These are phyloP conservation scores for Genyomyrus donnyi DNA, from an alignment of 2,113 vertebrate genomes.

Conservation along the genomic window DNA sequence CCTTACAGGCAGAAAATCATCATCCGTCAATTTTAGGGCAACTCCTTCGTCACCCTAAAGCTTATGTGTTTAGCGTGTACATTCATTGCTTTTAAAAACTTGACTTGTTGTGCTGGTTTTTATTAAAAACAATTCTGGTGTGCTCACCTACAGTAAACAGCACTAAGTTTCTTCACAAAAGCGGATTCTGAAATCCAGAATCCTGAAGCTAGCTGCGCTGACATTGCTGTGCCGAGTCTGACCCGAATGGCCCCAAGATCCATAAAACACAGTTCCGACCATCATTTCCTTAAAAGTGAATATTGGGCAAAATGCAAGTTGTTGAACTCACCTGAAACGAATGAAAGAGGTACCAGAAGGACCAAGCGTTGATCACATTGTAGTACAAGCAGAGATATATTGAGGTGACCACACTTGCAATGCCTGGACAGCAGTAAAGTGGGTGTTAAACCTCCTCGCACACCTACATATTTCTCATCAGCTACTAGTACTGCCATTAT, in stretches of 20 bases:
- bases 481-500: neutral
- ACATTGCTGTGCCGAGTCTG: neutral
- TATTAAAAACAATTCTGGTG: neutral
- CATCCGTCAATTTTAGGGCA: neutral
- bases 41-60: neutral
- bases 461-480: neutral
- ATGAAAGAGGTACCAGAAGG: slow-evolving; percentile 95
- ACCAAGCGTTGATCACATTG: slow-evolving; percentile 88
- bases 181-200: neutral
- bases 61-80: neutral
- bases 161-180: neutral
- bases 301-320: neutral
- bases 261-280: neutral
- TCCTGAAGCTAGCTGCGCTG: neutral
- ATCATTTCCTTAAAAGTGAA: neutral
- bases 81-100: neutral
- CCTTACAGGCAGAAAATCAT: neutral
- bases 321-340: slow-evolving; percentile 80
- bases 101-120: neutral
- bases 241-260: neutral
- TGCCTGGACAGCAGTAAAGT: slow-evolving; percentile 50
- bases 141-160: neutral
- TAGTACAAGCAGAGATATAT: slow-evolving; percentile 86
- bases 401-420: slow-evolving; percentile 79
- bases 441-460: neutral